Evolutionary conservation across 2,113 vertebrate genomes (phyloP).

Genomic region (Siniperca knerii): DNA sequence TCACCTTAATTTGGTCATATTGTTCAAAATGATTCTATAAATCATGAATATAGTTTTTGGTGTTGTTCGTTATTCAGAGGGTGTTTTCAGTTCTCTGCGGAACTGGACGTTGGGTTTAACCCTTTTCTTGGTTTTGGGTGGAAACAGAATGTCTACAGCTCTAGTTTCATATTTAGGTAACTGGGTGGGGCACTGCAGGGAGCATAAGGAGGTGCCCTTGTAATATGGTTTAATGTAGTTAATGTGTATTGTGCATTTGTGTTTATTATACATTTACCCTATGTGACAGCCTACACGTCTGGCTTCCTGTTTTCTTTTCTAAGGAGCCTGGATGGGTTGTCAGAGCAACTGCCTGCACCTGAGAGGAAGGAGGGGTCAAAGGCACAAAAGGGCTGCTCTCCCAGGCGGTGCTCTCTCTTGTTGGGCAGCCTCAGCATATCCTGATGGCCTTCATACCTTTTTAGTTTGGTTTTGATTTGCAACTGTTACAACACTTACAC

Average conservation of each 20-base stretch:
- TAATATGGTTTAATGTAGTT: slow-evolving; percentile 7
- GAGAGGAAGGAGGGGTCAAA: no score
- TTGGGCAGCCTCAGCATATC: no score
- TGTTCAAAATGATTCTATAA: neutral
- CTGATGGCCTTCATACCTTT: no score
- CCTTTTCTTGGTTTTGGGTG: slow-evolving; percentile 68
- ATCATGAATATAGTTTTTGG: neutral
- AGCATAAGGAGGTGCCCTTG: neutral
- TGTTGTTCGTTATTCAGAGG: slow-evolving; percentile 16
- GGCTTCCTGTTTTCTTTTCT: no score
- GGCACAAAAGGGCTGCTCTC: no score
- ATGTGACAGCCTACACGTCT: no score
- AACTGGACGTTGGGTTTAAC: slow-evolving; percentile 42
- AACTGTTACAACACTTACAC: no score
- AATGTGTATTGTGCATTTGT: neutral
- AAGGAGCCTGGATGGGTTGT: no score
- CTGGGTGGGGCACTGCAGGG: slow-evolving; percentile 15
- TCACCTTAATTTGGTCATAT: no score
- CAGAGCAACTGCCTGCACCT: no score
- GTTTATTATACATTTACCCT: neutral
- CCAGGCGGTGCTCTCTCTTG: no score
- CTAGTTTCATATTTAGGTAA: slow-evolving; percentile 68
- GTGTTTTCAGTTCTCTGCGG: slow-evolving; percentile 45
- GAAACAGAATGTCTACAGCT: slow-evolving; percentile 46
- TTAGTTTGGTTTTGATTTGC: no score